Evolutionary conservation across 2,113 vertebrate genomes (phyloP).

Genomic region (Actenoides hombroni): DNA sequence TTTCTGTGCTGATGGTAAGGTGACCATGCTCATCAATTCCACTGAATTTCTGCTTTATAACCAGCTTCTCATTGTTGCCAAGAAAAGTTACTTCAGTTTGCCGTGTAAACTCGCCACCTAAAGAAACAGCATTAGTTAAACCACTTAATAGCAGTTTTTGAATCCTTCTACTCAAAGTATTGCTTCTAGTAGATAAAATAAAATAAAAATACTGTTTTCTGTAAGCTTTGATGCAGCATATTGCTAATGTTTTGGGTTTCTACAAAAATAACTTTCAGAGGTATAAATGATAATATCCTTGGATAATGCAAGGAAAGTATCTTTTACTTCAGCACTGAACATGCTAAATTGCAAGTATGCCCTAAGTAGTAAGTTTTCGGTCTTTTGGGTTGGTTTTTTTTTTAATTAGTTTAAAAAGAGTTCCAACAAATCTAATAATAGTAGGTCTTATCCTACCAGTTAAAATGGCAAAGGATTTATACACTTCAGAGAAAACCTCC

Average conservation of each 20-base stretch:
- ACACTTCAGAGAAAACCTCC: background rate
- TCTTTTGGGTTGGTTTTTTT: background rate
- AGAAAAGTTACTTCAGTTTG: conserved; percentile 88
- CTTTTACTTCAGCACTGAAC: background rate
- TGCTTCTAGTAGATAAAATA: background rate
- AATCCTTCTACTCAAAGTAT: background rate
- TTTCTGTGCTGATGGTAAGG: conserved; percentile 85
- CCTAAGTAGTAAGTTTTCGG: background rate
- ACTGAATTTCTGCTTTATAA: conserved; percentile 85
- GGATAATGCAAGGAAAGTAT: background rate
- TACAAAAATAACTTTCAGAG: background rate
- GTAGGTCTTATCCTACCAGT: background rate
- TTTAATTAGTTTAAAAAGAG: background rate
- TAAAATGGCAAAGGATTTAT: background rate
- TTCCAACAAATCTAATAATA: background rate
- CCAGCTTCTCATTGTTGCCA: conserved; percentile 82
- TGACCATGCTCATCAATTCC: conserved; percentile 93
- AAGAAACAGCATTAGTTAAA: background rate
- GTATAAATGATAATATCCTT: background rate
- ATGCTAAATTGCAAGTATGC: background rate
- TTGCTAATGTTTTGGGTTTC: background rate
- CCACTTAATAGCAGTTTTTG: background rate
- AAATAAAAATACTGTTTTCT: background rate
- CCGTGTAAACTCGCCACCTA: conserved; percentile 88
- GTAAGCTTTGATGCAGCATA: background rate